Conservation (phyloP, 2,888 invertebrate species). For the Leptinotarsa juncta region DNA sequence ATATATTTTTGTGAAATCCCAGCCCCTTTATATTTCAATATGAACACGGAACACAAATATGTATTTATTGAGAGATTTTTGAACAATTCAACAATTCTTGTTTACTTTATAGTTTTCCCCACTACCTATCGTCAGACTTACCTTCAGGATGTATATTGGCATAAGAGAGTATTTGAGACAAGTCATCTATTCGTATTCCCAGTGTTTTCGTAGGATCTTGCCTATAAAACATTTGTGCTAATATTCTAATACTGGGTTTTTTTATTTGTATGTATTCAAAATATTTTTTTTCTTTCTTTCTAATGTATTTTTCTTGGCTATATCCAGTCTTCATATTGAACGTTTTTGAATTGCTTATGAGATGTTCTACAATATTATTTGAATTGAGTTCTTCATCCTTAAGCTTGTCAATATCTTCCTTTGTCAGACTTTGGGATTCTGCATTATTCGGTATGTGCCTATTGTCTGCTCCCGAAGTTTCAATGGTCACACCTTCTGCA, state of each 20-base stretch:
- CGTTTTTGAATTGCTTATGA: constrained; percentile 92
- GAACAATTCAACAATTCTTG: too few relatives aligned
- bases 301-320: constrained; percentile 93
- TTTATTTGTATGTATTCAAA: constrained; percentile 84
- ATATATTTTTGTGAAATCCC: too few relatives aligned
- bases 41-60: too few relatives aligned
- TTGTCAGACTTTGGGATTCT: constrained; percentile 84
- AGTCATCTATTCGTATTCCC: constrained; percentile 85
- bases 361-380: constrained; percentile 84
- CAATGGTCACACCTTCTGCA: constrained; percentile 72
- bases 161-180: constrained; percentile 88
- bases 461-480: constrained; percentile 83
- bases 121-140: constrained; percentile 9
- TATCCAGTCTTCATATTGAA: constrained; percentile 92
- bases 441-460: constrained; percentile 84
- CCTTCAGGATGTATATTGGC: constrained; percentile 81
- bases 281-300: constrained; percentile 95
- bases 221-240: constrained; percentile 86
- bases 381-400: constrained; percentile 82
- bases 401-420: constrained; percentile 84
- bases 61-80: too few relatives aligned
- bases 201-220: constrained; percentile 81
- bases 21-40: too few relatives aligned
- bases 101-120: too few relatives aligned
- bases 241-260: constrained; percentile 82